Base-by-base conservation (phyloP, 2,113 vertebrate genomes). In the Otis tarda region DNA sequence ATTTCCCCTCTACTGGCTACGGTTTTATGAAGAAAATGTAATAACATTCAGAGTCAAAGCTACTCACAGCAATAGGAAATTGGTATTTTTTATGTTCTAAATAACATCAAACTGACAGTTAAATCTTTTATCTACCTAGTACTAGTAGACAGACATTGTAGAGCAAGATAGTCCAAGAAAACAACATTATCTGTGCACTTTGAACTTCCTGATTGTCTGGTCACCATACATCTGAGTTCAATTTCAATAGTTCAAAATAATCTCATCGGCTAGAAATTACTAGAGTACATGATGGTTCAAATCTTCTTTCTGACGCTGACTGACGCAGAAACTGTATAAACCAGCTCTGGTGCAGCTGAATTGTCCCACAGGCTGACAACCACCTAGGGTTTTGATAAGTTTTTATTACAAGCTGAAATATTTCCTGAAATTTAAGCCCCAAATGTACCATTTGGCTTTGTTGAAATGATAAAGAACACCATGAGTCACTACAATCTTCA, bases 221-320 rank as follows among this genome's bases (percentile, higher is more conserved):
- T 56, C 41, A 57, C 4, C 0, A 0, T 59, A 78, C 5, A 70
- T 24, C 12, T 0, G 1, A 89, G 9, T 65, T 87, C 8, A 65
- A 43, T 69, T 73, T 83, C 31, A 50, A 28, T 3, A 3, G 18
- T 77, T 57, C 19, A 57, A 77, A 94, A 45, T 69, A 39, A 56
- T 41, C 20, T 87, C 21, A 82, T n/a, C 14, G 41, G 6, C 33
- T 39, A 45, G 50, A 87, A 69, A 57, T 69, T 64, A 18, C 33
- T 57, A 30, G 14, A 43, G 3, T 61, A 21, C 21, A 22, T 24
- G 5, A 45, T 43, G 13, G 7, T 45, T 83, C 5, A 1, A 39
- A 74, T 52, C 28, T 50, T 60, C 21, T 50, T 87, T 52, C 59
- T 87, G 47, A 55, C 2, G 3, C 1, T 2, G 1, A 7, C 3